These are phyloP conservation scores for Iguana delicatissima DNA, from an alignment of 2,797 vertebrate genomes.

Conservation along the genomic window DNA sequence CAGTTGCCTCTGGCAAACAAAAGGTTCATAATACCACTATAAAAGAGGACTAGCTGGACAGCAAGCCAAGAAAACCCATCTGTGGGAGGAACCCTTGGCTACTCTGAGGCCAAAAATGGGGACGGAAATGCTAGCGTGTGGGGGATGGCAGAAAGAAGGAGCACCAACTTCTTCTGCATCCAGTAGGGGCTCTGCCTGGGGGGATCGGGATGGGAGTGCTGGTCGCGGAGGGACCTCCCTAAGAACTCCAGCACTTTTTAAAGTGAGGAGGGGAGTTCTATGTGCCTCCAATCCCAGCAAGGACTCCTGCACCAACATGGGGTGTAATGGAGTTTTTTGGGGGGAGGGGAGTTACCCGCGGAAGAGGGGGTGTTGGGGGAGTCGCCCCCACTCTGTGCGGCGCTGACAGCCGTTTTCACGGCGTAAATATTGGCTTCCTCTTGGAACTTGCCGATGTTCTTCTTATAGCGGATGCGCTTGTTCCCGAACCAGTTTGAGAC, in stretches of 20 bases:
- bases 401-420: constrained; percentile 79
- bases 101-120: background rate
- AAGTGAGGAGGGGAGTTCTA: constrained; percentile 7
- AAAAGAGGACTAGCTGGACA: background rate
- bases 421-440: constrained; percentile 82
- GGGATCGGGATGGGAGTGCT: background rate
- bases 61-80: constrained; percentile 1
- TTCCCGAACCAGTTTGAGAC: constrained; percentile 84
- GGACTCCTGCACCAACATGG: constrained; percentile 54
- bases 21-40: background rate
- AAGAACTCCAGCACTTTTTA: background rate
- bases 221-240: constrained; percentile 17
- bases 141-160: background rate
- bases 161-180: constrained; percentile 11
- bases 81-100: background rate
- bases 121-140: background rate
- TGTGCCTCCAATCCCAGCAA: constrained; percentile 33
- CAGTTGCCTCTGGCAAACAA: background rate
- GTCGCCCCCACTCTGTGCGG: constrained; percentile 79
- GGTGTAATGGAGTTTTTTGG: constrained; percentile 48
- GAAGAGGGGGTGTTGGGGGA: constrained; percentile 81
- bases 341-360: constrained; percentile 71
- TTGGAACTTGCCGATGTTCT: constrained; percentile 82
- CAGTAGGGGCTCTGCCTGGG: background rate
- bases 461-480: constrained; percentile 82